Evolutionary conservation across 2,113 vertebrate genomes (phyloP), one percentile per base, ranked within the genome.

Genomic region (Sterna hirundo): DNA sequence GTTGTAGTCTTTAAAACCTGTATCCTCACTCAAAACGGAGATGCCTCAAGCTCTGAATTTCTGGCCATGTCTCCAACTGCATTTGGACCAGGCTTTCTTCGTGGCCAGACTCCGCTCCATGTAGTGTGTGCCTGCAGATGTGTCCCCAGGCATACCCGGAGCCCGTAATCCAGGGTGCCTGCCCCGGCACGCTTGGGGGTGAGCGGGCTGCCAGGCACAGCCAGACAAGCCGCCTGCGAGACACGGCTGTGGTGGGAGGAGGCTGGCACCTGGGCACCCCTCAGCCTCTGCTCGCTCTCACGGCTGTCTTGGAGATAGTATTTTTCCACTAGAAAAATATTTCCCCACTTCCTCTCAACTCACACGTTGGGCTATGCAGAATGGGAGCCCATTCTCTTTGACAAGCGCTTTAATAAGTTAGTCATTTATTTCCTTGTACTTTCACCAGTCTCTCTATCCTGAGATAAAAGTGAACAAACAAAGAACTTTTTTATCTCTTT

Each of bases 241-340:
- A 52, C 42, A 9, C 0, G 17, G 55, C 64, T 77, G 25, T 3
- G 10, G 44, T 6, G 2, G 54, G 19, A 80, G 51, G 8, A 62
- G 15, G 3, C 32, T 85, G 89, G 84, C 62, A 86, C 58, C 62
- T 76, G 47, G 55, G 34, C 36, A 91, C 57, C 0, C 0, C 30
- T 79, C 38, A 74, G n/a, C 57, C 30, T 27, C 44, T 40, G 18
- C 36, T 88, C 21, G 17, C 25, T 68, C 5, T 47, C 13, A 10
- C 29, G 16, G 49, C 36, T 65, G 3, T 21, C 76, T 47, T 32
- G 54, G 61, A 85, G 34, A 65, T 1, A 69, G 52, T 90, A 74
- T 54, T 97, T 96, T 93, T 95, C 92, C 84, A 91, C 44, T 52
- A 29, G 61, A 72, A 82, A 87, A 83, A 8, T 51, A 32, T 72